These are phyloP conservation scores for Crioceris asparagi DNA, from an alignment of 2,888 invertebrate genomes.

Conservation along the genomic window DNA sequence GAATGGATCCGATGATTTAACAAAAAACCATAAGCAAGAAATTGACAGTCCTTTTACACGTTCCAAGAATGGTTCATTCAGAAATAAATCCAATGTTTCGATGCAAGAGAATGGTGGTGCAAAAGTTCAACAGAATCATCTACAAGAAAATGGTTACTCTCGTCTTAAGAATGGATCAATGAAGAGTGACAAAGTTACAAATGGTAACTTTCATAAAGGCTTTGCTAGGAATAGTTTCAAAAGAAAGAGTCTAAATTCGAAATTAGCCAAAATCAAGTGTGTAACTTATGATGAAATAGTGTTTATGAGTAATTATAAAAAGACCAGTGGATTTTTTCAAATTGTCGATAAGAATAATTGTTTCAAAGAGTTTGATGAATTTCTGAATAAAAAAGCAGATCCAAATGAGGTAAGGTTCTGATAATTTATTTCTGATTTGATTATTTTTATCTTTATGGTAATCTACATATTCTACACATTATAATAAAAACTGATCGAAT, in stretches of 20 bases:
- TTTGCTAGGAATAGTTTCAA: conserved; percentile 42
- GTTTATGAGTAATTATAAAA: conserved; percentile 23
- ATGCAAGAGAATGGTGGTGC: conserved; percentile 14
- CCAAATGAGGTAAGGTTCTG: neutral
- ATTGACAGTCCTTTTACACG: conserved; percentile 8
- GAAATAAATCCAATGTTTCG: conserved; percentile 11
- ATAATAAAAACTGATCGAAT: too few species aligned
- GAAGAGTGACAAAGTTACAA: conserved; percentile 10
- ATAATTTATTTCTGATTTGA: neutral
- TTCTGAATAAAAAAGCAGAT: conserved; percentile 4
- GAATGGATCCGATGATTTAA: conserved; percentile 7
- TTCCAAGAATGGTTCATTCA: conserved; percentile 14
- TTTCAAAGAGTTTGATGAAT: conserved; percentile 25
- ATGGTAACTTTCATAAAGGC: conserved; percentile 8
- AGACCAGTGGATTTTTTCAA: conserved; percentile 22
- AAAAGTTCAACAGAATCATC: conserved; percentile 9
- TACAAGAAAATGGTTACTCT: conserved; percentile 8
- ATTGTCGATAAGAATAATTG: conserved; percentile 22
- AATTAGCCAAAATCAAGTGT: conserved; percentile 21
- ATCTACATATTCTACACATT: too few species aligned
- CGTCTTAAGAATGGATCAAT: conserved; percentile 10
- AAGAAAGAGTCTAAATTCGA: conserved; percentile 43
- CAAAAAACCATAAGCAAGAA: conserved; percentile 8
- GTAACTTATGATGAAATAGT: conserved; percentile 23
- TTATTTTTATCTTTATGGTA: too few species aligned